Percentiles rank a stretch among this genome's conserved stretches.
These are phyloP conservation scores for Archips xylosteana DNA, from an alignment of 2,888 invertebrate species.

Conservation along the genomic window DNA sequence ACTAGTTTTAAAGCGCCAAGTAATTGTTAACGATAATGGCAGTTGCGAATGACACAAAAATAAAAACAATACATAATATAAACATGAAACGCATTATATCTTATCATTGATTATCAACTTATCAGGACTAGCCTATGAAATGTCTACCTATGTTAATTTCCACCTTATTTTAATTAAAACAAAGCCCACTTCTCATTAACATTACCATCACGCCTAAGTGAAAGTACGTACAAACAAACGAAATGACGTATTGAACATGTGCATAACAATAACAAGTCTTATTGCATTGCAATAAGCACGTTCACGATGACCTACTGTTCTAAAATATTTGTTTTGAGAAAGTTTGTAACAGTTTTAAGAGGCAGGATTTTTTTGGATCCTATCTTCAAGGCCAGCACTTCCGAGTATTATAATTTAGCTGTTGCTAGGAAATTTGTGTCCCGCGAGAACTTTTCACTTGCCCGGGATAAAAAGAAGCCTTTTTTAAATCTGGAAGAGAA, in stretches of 20 bases:
- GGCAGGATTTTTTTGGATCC: background rate
- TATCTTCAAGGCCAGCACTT: background rate
- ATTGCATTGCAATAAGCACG: background rate
- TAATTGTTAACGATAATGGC: background rate
- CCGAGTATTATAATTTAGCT: too few species aligned
- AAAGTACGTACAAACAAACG: background rate
- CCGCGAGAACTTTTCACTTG: too few species aligned
- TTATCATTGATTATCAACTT: conserved; percentile 12
- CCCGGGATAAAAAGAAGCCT: too few species aligned
- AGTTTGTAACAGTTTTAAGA: background rate
- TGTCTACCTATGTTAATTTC: background rate
- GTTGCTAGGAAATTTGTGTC: too few species aligned
- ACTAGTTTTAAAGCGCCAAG: background rate
- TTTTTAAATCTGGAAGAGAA: too few species aligned
- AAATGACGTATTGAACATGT: background rate
- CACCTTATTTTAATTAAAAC: background rate
- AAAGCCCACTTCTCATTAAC: background rate
- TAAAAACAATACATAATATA: conserved; percentile 5
- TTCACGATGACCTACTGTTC: background rate
- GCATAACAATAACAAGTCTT: background rate
- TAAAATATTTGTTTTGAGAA: background rate
- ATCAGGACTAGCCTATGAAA: conserved; percentile 3
- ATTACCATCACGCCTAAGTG: background rate
- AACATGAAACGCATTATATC: background rate
- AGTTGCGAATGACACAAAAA: background rate